These are phyloP conservation scores for Liasis olivaceus DNA, from an alignment of 2,797 vertebrate species.

Conservation along the genomic window DNA sequence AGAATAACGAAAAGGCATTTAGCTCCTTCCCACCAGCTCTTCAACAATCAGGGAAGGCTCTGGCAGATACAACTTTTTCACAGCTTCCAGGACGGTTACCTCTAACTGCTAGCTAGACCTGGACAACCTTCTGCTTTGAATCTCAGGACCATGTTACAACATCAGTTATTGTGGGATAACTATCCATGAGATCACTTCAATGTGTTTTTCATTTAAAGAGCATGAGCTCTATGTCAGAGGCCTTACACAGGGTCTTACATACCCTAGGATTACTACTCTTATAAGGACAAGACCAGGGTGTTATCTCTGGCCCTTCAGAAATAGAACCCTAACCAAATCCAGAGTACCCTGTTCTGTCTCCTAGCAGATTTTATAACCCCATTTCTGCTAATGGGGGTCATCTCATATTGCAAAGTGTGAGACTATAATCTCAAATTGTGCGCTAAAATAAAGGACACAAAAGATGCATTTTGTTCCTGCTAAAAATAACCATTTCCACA, in stretches of 20 bases:
- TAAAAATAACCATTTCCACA: background rate
- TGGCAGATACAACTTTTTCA: background rate
- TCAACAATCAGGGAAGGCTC: background rate
- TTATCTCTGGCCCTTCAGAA: background rate
- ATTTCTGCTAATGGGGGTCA: background rate
- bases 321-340: background rate
- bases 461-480: too few species aligned
- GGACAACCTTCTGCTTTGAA: background rate
- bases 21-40: too few species aligned
- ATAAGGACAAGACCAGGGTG: too few species aligned
- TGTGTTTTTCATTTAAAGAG: background rate
- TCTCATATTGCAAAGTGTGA: background rate
- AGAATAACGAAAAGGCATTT: background rate
- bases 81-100: too few species aligned
- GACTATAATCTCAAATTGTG: background rate
- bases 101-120: background rate
- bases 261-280: background rate
- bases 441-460: background rate
- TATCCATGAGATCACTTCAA: background rate
- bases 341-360: background rate
- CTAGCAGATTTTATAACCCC: background rate
- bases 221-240: too few species aligned
- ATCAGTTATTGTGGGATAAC: background rate
- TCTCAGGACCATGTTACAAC: background rate
- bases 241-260: background rate